These are phyloP conservation scores for Sarcophaga carnaria DNA, from an alignment of 2,888 invertebrate genomes.

Conservation along the genomic window DNA sequence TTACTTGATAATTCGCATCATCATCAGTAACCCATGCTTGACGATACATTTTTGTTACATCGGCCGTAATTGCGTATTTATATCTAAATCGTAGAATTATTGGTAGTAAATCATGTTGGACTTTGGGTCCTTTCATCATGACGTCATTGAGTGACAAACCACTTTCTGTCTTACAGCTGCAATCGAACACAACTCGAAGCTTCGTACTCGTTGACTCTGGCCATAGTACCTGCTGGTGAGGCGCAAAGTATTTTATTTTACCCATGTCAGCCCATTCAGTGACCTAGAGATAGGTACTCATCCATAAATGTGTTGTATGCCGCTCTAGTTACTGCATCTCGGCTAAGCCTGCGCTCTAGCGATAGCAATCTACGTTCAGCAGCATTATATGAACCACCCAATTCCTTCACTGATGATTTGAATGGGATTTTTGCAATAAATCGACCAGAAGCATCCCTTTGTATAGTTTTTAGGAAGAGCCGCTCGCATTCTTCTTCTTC, in stretches of 20 bases:
- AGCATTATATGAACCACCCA: constrained; percentile 39
- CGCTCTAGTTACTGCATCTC: background rate
- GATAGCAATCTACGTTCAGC: constrained; percentile 19
- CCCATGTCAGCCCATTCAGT: constrained; percentile 40
- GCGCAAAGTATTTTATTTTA: constrained; percentile 42
- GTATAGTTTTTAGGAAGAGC: background rate
- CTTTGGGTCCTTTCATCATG: constrained; percentile 51
- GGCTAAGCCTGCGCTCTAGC: constrained; percentile 28
- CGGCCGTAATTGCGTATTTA: constrained; percentile 58
- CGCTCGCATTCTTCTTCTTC: constrained; percentile 14
- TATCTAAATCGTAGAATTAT: constrained; percentile 59
- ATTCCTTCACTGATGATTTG: constrained; percentile 31
- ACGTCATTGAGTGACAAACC: constrained; percentile 65
- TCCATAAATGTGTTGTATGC: constrained; percentile 38
- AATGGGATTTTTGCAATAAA: constrained; percentile 50
- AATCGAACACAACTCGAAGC: constrained; percentile 63
- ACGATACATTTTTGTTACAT: constrained; percentile 70
- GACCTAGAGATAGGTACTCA: constrained; percentile 33
- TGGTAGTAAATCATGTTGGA: constrained; percentile 62
- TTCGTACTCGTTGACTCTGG: constrained; percentile 61
- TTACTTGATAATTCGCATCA: constrained; percentile 61
- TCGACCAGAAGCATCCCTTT: constrained; percentile 18
- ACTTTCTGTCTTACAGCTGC: constrained; percentile 54
- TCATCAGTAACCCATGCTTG: constrained; percentile 59
- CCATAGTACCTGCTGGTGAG: constrained; percentile 56